Evolutionary conservation across 2,888 invertebrate genomes (phyloP).

Genomic region (Sphaerophoria taeniata): DNA sequence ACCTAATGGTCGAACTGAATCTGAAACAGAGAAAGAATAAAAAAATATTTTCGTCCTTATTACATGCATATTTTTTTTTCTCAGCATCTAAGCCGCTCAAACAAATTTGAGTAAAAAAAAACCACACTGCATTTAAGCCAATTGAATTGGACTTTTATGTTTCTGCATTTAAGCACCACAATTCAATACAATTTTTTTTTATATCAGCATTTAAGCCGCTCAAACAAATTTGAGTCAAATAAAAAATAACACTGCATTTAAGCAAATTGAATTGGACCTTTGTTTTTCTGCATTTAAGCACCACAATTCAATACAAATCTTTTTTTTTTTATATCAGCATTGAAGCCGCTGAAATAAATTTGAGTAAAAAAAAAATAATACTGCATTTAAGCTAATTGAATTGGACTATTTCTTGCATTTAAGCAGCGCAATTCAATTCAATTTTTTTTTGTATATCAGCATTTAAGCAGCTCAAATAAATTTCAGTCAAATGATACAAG

Average conservation of each 20-base stretch:
- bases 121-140: neutral
- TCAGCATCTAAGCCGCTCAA: neutral
- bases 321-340: neutral
- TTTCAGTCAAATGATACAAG: neutral
- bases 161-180: conserved; percentile 2
- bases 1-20: neutral
- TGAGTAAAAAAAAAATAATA: neutral
- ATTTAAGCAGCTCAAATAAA: neutral
- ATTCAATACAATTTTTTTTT: neutral
- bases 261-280: neutral
- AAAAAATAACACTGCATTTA: neutral
- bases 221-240: neutral
- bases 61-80: neutral
- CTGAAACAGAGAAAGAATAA: neutral
- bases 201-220: neutral
- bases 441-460: neutral
- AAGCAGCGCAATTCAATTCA: neutral
- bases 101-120: neutral
- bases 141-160: neutral
- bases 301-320: neutral
- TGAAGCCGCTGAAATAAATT: neutral
- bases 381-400: neutral
- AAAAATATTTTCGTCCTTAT: neutral
- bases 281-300: neutral
- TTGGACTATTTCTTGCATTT: neutral